Base-by-base conservation (phyloP, 2,113 vertebrate species). In the Parus major region DNA sequence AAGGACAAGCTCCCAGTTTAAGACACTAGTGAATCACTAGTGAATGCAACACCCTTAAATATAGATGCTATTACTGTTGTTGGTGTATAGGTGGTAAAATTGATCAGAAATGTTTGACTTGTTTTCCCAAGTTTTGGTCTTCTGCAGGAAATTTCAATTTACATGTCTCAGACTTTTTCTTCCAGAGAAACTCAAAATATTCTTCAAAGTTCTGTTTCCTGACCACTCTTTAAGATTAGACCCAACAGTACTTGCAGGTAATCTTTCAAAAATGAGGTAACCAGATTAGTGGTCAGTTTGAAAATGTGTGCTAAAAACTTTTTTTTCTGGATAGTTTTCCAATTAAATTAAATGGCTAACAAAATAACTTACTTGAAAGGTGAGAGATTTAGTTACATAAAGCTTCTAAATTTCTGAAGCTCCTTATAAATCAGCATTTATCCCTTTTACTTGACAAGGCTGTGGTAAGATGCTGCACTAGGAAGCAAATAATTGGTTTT, bases 401-500 rank as follows among this genome's bases (percentile, higher is more conserved):
- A 57, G 17, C 59, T 86, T 94, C 49, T 57, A 83, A 46, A 57
- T 91, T 90, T 81, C 59, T 87, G 63, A 88, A 89, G 56, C 33
- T 89, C 8, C 0, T 46, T 87, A 25, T 71, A 90, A 77, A 84
- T 68, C 46, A 66, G 15, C 15, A 83, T 83, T 94, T 86, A 50
- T 8, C 23, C 13, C 13, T 17, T 59, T 47, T 92, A 75, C 71
- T 83, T 94, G 79, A 33, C 72, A 78, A 66, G 64, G 19, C 64
- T 17, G 11, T 78, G n/a, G 16, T 73, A 63, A 63, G 47, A 70
- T 81, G 55, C 50, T 31, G 4, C 42, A 19, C n/a, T 52, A 93
- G 86, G 86, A 93, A 88, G 83, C 33, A 90, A 93, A 52, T 86
- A 73, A 55, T 88, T 95, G 72, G 73, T 88, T 86, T 93, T 94